Percentiles rank a stretch among this genome's conserved stretches.
Conservation (phyloP, 2,113 vertebrate genomes). For the Thinocorus orbignyianus region DNA sequence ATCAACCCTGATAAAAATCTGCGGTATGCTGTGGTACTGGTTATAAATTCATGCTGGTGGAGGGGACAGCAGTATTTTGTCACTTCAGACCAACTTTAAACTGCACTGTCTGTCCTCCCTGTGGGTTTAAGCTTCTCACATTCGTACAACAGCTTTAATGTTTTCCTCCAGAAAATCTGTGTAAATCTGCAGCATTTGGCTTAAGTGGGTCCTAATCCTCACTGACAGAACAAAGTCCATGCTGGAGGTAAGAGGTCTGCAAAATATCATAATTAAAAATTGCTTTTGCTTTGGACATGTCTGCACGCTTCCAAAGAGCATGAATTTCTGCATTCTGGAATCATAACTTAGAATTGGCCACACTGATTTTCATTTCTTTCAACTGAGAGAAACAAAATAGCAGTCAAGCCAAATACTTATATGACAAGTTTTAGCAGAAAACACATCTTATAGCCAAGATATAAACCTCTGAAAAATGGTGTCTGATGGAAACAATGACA, state of each 20-base stretch:
- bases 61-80: background rate
- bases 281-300: background rate
- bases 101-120: background rate
- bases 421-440: background rate
- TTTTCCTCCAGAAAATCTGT: background rate
- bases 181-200: background rate
- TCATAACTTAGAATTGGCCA: background rate
- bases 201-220: slow-evolving; percentile 4
- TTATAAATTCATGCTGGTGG: background rate
- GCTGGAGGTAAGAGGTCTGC: background rate
- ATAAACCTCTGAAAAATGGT: slow-evolving; percentile 28
- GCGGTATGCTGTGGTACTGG: too few relatives aligned
- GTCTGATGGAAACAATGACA: slow-evolving; percentile 28
- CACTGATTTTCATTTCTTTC: background rate
- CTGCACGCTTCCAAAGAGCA: background rate
- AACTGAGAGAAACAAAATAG: background rate
- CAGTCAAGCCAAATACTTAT: background rate
- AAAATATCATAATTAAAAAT: slow-evolving; percentile 11
- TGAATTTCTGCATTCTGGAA: background rate
- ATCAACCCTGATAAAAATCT: background rate
- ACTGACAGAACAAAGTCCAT: background rate
- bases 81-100: background rate
- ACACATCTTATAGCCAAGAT: background rate
- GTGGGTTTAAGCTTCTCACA: background rate
- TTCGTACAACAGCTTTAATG: background rate